These are phyloP conservation scores for Coelopa pilipes DNA, from an alignment of 2,888 invertebrate genomes.

Conservation along the genomic window DNA sequence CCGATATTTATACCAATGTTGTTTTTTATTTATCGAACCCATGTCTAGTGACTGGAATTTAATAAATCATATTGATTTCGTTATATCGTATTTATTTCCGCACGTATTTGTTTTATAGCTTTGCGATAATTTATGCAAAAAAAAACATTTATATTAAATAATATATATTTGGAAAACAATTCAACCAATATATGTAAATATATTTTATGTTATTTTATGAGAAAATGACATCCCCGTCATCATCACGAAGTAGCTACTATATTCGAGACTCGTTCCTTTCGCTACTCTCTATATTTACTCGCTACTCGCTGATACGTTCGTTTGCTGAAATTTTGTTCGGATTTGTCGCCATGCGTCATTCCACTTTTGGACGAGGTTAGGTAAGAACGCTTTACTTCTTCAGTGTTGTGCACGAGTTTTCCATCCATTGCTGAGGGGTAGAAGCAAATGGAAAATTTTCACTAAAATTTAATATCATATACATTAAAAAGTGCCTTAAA, in stretches of 20 bases:
- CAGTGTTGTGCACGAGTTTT: constrained; percentile 51
- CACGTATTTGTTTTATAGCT: no score
- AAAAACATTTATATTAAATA: no score
- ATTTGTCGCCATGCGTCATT: constrained; percentile 51
- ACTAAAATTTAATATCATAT: constrained; percentile 36
- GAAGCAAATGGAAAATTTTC: constrained; percentile 31
- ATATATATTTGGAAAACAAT: no score
- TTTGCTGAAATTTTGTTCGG: not conserved
- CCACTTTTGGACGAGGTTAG: constrained; percentile 65
- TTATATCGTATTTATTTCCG: not conserved
- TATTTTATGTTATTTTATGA: no score
- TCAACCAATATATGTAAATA: no score
- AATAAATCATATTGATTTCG: constrained; percentile 60
- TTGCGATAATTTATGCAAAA: no score
- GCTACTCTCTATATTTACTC: not conserved
- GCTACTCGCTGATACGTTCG: not conserved
- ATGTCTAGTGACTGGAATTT: constrained; percentile 3
- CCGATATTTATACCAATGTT: constrained; percentile 2
- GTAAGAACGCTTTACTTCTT: constrained; percentile 60
- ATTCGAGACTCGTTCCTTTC: not conserved
- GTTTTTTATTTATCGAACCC: constrained; percentile 15
- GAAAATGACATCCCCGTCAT: not conserved
- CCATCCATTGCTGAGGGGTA: constrained; percentile 25
- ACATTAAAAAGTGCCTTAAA: constrained; percentile 20
- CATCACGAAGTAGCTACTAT: not conserved